phyloP scores from a whole-genome alignment of 2,113 vertebrate species.

The Platysternon megacephalum region DNA sequence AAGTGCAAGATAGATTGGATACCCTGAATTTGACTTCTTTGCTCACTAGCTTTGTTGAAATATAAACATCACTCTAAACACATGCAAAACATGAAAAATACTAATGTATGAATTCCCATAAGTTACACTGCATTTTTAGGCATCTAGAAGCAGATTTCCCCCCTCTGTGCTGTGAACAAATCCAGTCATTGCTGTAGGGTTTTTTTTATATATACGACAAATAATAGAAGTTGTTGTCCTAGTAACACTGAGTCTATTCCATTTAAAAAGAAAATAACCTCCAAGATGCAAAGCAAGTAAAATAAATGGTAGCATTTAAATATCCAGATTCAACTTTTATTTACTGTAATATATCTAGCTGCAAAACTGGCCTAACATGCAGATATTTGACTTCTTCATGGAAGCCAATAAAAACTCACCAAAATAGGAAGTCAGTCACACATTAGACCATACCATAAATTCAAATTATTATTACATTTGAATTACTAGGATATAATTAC shows the following conservation, averaged over 20 bases:
- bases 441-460: not conserved
- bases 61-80: not conserved
- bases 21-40: not conserved
- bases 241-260: not conserved
- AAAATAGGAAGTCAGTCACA: not conserved
- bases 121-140: not conserved
- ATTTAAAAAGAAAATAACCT: not conserved
- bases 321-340: fast-evolving
- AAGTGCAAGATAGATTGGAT: not conserved
- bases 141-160: not conserved
- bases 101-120: not conserved
- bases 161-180: not conserved
- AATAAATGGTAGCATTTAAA: not conserved
- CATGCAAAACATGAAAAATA: not conserved
- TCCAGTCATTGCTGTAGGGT: not conserved
- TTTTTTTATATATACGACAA: not conserved
- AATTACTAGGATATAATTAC: not conserved
- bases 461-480: not conserved
- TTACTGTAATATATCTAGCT: not conserved
- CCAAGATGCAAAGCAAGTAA: not conserved
- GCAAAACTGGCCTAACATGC: not conserved
- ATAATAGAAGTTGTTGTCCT: not conserved
- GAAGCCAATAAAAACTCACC: not conserved
- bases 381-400: not conserved
- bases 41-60: fast-evolving